Percentiles rank a stretch among this genome's conserved stretches.
These are phyloP conservation scores for Norana najaformis DNA, from an alignment of 2,888 invertebrate genomes.

Conservation along the genomic window DNA sequence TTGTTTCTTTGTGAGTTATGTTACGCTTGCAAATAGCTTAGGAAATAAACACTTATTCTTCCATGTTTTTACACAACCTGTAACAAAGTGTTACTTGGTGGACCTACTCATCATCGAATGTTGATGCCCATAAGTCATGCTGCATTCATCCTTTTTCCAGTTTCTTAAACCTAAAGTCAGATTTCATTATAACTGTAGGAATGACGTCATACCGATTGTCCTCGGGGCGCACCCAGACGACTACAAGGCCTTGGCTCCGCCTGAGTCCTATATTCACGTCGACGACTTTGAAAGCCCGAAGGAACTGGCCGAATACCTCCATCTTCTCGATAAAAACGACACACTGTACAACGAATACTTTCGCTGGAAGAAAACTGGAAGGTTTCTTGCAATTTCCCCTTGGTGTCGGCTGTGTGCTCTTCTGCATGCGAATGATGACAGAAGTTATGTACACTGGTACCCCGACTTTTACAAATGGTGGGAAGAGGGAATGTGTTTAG, in stretches of 20 bases:
- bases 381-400: conserved; percentile 92
- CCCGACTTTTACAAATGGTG: neutral
- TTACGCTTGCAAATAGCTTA: too few species aligned
- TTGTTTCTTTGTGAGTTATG: too few species aligned
- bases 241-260: conserved; percentile 74
- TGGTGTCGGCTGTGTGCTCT: conserved; percentile 84
- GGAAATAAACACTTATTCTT: too few species aligned
- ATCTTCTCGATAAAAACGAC: conserved; percentile 82
- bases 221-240: conserved; percentile 43
- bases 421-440: conserved; percentile 42
- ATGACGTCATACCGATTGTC: conserved; percentile 44
- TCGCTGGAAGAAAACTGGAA: conserved; percentile 89
- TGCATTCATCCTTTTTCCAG: too few species aligned
- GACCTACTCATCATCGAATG: too few species aligned
- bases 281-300: conserved; percentile 89
- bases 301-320: conserved; percentile 83
- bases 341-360: conserved; percentile 91
- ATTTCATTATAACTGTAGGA: conserved; percentile 30
- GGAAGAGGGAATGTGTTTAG: neutral
- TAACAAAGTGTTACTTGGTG: too few species aligned
- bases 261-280: conserved; percentile 90
- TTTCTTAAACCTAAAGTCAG: too few species aligned
- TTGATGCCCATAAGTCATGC: too few species aligned
- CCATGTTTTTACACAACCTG: too few species aligned
- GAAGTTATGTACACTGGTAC: neutral